Evolutionary conservation across 2,113 vertebrate species (phyloP).

Genomic region (Peucedramus taeniatus): DNA sequence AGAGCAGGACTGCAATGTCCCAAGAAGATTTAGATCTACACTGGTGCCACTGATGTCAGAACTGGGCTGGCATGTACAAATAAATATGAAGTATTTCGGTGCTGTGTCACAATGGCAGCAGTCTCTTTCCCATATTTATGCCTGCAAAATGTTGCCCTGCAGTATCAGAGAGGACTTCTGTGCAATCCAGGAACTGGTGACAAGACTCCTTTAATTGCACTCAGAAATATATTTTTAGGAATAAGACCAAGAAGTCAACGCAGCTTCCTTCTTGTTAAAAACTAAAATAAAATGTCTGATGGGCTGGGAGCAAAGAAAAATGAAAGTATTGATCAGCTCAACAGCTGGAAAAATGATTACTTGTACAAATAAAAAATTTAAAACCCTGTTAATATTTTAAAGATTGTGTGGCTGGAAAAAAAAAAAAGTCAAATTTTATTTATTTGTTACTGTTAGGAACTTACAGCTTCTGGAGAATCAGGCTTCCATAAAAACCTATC

Average conservation of each 20-base stretch:
- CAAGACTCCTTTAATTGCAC: conserved; percentile 9
- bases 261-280: conserved; percentile 24
- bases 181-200: not conserved
- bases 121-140: not conserved
- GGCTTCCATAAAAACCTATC: conserved; percentile 4
- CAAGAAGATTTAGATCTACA: not conserved
- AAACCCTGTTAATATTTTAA: conserved; percentile 18
- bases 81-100: conserved; percentile 7
- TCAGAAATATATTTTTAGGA: conserved; percentile 44
- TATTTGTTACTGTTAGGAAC: not conserved
- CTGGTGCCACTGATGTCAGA: conserved; percentile 5
- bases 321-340: conserved; percentile 7
- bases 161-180: conserved; percentile 11
- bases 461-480: not conserved
- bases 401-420: not conserved
- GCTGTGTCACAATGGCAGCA: conserved; percentile 17
- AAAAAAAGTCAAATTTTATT: not conserved
- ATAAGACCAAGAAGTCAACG: conserved; percentile 4
- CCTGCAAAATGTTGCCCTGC: not conserved
- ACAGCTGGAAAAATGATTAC: conserved; percentile 46
- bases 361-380: not conserved
- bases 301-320: not conserved
- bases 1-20: not conserved
- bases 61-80: not conserved
- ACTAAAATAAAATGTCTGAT: conserved; percentile 12